Evolutionary conservation across 2,888 invertebrate species (phyloP).

Genomic region (Archips crataeganus): DNA sequence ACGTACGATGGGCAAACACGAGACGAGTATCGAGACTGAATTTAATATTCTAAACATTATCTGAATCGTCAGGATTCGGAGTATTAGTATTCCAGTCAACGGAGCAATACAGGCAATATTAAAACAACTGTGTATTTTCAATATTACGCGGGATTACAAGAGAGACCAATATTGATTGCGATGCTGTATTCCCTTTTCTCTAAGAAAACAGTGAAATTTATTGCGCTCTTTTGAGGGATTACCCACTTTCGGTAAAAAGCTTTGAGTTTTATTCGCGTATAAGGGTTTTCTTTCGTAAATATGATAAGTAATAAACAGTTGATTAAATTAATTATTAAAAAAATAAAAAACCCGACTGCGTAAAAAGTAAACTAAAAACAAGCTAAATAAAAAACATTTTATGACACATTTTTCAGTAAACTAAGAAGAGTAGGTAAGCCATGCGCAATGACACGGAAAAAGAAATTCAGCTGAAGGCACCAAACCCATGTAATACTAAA

Average conservation of each 20-base stretch:
- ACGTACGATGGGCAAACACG: neutral
- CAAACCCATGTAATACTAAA: too few species aligned
- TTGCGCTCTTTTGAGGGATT: neutral
- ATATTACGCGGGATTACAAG: neutral
- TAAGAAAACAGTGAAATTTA: conserved; percentile 3
- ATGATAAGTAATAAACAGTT: too few species aligned
- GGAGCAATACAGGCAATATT: neutral
- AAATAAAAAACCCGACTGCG: too few species aligned
- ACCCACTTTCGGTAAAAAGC: neutral
- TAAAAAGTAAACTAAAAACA: too few species aligned
- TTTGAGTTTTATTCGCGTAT: neutral
- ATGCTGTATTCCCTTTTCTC: neutral
- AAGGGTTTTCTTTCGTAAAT: neutral
- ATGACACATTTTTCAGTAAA: too few species aligned
- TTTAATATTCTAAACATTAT: neutral
- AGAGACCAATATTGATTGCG: neutral
- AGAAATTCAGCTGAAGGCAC: too few species aligned
- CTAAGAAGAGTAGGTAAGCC: too few species aligned
- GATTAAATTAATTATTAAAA: too few species aligned
- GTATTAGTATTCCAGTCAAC: conserved; percentile 7
- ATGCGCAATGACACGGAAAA: too few species aligned
- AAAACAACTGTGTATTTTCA: neutral
- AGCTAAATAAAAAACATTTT: too few species aligned
- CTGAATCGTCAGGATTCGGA: neutral
- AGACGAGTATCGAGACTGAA: neutral